Conservation (phyloP, 1,140 invertebrate species). For the Plectrocnemia conspersa region DNA sequence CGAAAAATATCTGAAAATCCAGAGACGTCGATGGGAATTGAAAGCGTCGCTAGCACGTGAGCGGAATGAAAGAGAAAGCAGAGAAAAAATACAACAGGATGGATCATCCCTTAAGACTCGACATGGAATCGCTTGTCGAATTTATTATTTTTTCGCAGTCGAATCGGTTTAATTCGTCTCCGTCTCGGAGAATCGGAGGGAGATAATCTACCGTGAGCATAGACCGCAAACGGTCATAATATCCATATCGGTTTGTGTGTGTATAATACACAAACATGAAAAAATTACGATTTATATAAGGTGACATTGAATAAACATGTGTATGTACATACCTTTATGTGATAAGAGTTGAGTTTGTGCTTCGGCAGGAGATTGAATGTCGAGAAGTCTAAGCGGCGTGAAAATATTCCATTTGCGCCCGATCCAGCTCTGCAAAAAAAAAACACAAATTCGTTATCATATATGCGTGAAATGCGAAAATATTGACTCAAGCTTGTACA, state of each 20-base stretch:
- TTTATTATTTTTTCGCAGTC: conserved; percentile 29
- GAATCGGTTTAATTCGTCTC: too few species aligned
- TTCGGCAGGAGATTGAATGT: conserved; percentile 90
- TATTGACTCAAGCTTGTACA: too few species aligned
- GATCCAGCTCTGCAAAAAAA: conserved; percentile 71
- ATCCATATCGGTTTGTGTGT: too few species aligned
- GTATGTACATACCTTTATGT: conserved; percentile 82
- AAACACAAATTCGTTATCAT: conserved; percentile 36
- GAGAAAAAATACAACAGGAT: not conserved
- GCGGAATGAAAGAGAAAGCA: conserved; percentile 22
- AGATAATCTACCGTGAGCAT: too few species aligned
- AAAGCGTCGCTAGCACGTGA: conserved; percentile 35
- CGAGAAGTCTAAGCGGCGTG: conserved; percentile 85
- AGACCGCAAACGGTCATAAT: too few species aligned
- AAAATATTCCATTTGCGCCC: conserved; percentile 85
- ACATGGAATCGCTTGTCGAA: conserved; percentile 34
- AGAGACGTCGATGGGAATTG: conserved; percentile 33
- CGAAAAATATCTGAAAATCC: conserved; percentile 30
- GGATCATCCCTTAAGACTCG: conserved; percentile 33
- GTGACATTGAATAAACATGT: too few species aligned
- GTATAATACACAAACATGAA: too few species aligned
- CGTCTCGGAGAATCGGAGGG: too few species aligned
- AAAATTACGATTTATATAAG: too few species aligned
- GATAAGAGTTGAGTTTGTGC: conserved; percentile 96
- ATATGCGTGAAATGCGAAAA: too few species aligned